Conservation (phyloP, 2,888 invertebrate genomes). For the Melinopterus prodromus region DNA sequence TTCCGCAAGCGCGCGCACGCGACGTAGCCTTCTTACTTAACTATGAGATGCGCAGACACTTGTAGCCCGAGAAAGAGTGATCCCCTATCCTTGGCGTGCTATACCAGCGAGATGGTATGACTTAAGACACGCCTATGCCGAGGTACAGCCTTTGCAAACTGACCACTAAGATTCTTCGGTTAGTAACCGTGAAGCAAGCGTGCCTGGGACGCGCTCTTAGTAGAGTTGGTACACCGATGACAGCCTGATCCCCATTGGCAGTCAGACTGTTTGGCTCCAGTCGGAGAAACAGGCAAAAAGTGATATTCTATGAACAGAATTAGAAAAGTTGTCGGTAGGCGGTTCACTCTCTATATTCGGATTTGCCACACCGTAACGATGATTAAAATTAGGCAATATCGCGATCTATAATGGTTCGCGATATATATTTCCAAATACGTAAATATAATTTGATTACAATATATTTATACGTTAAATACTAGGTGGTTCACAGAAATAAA, state of each 20-base stretch:
- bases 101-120: not conserved
- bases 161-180: not conserved
- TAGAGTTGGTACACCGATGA: not conserved
- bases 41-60: not conserved
- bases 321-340: not conserved
- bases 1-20: constrained; percentile 4
- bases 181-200: not conserved
- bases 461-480: no score
- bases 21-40: not conserved
- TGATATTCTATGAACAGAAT: not conserved
- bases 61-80: not conserved
- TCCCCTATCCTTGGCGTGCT: not conserved
- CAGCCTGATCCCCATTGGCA: constrained; percentile 4
- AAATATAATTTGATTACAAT: no score
- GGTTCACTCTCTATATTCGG: not conserved
- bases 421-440: not conserved
- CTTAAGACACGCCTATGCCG: not conserved
- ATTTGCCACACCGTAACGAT: not conserved
- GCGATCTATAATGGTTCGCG: not conserved
- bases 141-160: not conserved
- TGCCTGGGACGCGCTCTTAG: not conserved
- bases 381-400: not conserved
- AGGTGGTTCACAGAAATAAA: no score
- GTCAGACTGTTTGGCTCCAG: constrained; percentile 4
- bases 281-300: not conserved